These are phyloP conservation scores for Spea multiplicata DNA, from an alignment of 2,113 vertebrate genomes.

Conservation along the genomic window DNA sequence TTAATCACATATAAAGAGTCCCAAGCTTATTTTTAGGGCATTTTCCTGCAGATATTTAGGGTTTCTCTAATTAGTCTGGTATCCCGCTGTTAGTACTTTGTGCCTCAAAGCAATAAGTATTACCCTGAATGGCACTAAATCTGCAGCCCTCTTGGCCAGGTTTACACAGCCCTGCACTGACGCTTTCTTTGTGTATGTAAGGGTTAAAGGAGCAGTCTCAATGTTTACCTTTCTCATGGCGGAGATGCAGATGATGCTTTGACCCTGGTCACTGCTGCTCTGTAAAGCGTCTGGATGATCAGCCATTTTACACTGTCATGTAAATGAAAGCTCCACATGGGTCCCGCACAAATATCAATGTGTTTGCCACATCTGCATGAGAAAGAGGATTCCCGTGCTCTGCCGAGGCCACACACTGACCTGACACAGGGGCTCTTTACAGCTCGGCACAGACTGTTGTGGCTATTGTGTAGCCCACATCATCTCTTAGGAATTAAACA, in stretches of 20 bases:
- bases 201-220: no score
- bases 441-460: slow-evolving; percentile 41
- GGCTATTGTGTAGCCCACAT: slow-evolving; percentile 44
- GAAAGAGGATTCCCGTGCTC: slow-evolving; percentile 39
- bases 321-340: slow-evolving; percentile 29
- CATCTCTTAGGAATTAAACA: slow-evolving; percentile 52
- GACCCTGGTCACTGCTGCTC: slow-evolving; percentile 32
- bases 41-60: no score
- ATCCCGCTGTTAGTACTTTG: no score
- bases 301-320: slow-evolving; percentile 41
- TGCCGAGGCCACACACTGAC: slow-evolving; percentile 46
- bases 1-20: no score
- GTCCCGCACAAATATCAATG: slow-evolving; percentile 36
- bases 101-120: no score
- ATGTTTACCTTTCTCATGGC: no score
- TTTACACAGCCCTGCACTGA: no score
- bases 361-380: slow-evolving; percentile 47
- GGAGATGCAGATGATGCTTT: neutral
- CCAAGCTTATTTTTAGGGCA: no score
- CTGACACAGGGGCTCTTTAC: slow-evolving; percentile 51
- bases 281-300: slow-evolving; percentile 34
- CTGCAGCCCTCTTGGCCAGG: no score
- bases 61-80: no score
- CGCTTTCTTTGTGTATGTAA: no score
- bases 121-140: no score